Base-by-base conservation (phyloP, 1,140 invertebrate species). In the Drosophila kurseongensis region DNA sequence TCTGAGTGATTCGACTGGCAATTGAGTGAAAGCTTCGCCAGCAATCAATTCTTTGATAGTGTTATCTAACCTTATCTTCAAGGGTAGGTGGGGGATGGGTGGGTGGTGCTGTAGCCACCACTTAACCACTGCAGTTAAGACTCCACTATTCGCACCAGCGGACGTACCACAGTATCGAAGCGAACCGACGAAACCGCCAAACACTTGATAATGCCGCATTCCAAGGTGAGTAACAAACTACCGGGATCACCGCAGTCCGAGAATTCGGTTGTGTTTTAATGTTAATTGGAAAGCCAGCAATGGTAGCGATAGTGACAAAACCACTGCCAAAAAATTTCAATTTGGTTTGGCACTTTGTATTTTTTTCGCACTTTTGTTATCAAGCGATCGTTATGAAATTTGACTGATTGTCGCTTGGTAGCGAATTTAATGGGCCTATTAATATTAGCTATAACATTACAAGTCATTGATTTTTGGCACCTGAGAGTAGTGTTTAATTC, bases 31-130 rank as follows among this genome's bases (percentile, higher is more conserved):
- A 78, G 66, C 66, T 78, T 42, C n/a, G 35, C 1, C 40, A 51
- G 42, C 50, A 82, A 81, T 76, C 78, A 73, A 75, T 75, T 75
- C 35, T 13, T 57, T 66, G 84, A 84, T 90, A 84, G 38, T 61
- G 77, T 44, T 90, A 89, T 89, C 85, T 85, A 62, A 58, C 18
- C 18, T 58, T 73, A 65, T 73, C 69, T 47, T 27, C 45, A 18
- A n/a, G 38, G 51, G 36, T 54, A 27, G 45, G 72, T 18, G 27
- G 35, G 45, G 5, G 27, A 13, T 18, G 14, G 42, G 38, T 29
- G 13, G 32, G 38, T 32, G 23, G 48, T 58, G 40, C 48, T 40
- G 9, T 35, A 23, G 32, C n/a, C 47, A 55, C n/a, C 12, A 44
- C 27, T 13, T 27, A 38, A 10, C 40, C 35, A 54, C 16, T 75